Conservation (phyloP, 2,888 invertebrate genomes). For the Acronicta alni region DNA sequence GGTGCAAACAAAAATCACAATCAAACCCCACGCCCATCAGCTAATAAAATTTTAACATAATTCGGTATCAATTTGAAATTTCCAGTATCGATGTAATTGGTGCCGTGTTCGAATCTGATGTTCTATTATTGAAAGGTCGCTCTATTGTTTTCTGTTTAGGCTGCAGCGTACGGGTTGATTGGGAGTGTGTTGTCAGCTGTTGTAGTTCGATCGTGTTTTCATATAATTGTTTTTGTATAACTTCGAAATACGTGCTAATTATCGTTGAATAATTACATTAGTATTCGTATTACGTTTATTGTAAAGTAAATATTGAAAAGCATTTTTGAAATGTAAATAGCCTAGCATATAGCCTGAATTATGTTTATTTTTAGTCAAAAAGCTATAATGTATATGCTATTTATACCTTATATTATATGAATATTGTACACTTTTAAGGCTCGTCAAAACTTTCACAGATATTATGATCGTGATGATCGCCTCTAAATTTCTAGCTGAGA, state of each 20-base stretch:
- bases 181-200: constrained; percentile 39
- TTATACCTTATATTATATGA: constrained; percentile 8
- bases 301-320: not conserved
- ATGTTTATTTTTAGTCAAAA: no score
- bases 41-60: constrained; percentile 48
- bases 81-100: constrained; percentile 53
- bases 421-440: constrained; percentile 31
- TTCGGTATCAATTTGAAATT: constrained; percentile 53
- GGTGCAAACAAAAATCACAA: constrained; percentile 53
- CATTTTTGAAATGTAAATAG: not conserved
- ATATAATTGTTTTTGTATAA: constrained; percentile 45
- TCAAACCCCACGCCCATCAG: constrained; percentile 24
- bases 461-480: constrained; percentile 42
- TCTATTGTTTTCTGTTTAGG: constrained; percentile 50
- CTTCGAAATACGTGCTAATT: constrained; percentile 20
- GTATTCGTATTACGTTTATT: constrained; percentile 20
- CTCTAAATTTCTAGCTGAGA: constrained; percentile 31
- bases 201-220: constrained; percentile 32
- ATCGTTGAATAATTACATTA: constrained; percentile 39
- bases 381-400: no score
- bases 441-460: constrained; percentile 47
- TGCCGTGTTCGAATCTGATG: constrained; percentile 49
- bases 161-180: constrained; percentile 38
- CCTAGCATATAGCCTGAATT: no score
- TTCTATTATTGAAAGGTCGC: constrained; percentile 50